Evolutionary conservation across 2,113 vertebrate genomes (phyloP).

Genomic region (Colaptes auratus): DNA sequence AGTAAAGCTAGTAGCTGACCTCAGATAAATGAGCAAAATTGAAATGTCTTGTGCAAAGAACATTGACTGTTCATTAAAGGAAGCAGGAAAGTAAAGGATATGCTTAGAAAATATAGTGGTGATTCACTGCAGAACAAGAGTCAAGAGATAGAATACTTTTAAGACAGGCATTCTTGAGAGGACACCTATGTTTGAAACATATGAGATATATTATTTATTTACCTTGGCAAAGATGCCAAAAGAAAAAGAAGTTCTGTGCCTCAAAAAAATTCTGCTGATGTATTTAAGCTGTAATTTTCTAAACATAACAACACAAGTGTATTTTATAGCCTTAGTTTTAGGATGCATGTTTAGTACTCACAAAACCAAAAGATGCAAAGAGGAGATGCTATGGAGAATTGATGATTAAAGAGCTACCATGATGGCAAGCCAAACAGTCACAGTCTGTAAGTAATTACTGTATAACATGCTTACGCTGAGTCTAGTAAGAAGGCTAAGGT

Average conservation of each 20-base stretch:
- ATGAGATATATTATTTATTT: not conserved
- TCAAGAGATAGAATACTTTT: not conserved
- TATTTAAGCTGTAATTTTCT: not conserved
- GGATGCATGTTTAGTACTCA: not conserved
- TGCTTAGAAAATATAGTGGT: not conserved
- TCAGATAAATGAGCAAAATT: not conserved
- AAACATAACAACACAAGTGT: not conserved
- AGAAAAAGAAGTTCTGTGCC: not conserved
- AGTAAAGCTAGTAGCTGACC: not conserved
- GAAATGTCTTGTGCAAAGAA: not conserved
- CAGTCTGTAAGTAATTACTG: not conserved
- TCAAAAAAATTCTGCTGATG: not conserved
- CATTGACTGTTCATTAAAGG: too few relatives aligned
- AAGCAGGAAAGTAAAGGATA: not conserved
- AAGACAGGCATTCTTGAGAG: not conserved
- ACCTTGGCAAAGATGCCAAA: not conserved
- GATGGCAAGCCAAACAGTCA: not conserved
- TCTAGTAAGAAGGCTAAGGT: not conserved
- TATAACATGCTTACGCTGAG: not conserved
- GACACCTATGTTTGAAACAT: not conserved
- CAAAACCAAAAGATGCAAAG: not conserved
- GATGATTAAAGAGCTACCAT: not conserved
- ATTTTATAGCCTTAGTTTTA: not conserved
- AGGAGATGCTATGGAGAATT: not conserved
- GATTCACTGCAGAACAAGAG: not conserved